Evolutionary conservation across 2,797 vertebrate species (phyloP).

Genomic region (Pangasius sanitwongsei): DNA sequence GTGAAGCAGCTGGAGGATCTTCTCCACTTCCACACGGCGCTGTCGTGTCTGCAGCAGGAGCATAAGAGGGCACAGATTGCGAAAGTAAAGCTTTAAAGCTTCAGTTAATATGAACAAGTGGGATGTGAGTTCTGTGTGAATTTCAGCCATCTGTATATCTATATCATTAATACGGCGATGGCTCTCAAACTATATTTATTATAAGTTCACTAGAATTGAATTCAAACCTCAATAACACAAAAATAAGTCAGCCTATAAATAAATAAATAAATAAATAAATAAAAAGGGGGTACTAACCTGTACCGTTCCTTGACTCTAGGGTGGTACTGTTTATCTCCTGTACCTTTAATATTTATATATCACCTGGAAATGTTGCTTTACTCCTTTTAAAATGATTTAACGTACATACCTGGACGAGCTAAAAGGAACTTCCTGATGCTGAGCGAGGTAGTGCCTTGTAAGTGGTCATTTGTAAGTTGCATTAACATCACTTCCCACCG

Average conservation of each 20-base stretch:
- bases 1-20: constrained; percentile 52
- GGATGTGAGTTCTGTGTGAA: background rate
- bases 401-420: background rate
- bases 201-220: background rate
- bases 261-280: background rate
- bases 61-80: background rate
- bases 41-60: constrained; percentile 16
- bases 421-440: background rate
- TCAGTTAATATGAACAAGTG: background rate
- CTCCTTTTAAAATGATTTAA: background rate
- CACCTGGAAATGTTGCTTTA: background rate
- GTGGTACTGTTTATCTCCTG: background rate
- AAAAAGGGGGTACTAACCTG: background rate
- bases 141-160: background rate
- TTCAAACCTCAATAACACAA: background rate
- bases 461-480: background rate
- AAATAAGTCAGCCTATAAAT: background rate
- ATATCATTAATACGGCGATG: background rate
- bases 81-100: background rate
- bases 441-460: background rate
- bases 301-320: background rate
- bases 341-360: background rate
- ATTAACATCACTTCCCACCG: background rate
- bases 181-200: background rate
- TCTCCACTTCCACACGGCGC: constrained; percentile 33